Evolutionary conservation across 2,797 vertebrate genomes (phyloP).

Genomic region (Hippoglossus hippoglossus): DNA sequence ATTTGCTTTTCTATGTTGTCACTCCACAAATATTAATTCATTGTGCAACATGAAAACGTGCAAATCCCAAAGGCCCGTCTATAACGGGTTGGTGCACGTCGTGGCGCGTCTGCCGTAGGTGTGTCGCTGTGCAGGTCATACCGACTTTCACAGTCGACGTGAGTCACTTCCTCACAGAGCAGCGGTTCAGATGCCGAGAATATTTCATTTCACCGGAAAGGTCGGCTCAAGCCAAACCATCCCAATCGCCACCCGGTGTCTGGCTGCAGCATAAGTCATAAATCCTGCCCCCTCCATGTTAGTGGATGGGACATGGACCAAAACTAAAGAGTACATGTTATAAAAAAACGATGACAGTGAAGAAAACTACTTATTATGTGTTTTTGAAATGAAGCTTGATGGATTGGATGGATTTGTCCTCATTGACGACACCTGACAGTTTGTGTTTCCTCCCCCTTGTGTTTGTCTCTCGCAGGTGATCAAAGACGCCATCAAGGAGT

Average conservation of each 20-base stretch:
- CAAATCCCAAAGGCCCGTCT: neutral
- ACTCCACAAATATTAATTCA: constrained; percentile 11
- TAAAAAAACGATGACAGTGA: too few species aligned
- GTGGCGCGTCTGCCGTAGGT: constrained; percentile 20
- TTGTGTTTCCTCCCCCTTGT: neutral
- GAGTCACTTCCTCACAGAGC: constrained; percentile 59
- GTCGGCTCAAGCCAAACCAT: neutral
- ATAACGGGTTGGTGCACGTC: constrained; percentile 29
- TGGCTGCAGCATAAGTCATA: too few species aligned
- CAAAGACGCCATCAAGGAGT: constrained; percentile 92
- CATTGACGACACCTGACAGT: neutral
- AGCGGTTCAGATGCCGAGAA: neutral
- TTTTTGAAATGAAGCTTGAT: too few species aligned
- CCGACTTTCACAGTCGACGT: constrained; percentile 46
- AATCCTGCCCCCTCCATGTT: too few species aligned
- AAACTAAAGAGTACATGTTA: too few species aligned
- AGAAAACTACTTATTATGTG: too few species aligned
- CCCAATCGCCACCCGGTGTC: too few species aligned
- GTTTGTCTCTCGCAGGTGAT: constrained; percentile 85
- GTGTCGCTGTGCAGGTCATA: constrained; percentile 38
- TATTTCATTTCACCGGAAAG: constrained; percentile 29
- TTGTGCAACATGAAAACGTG: constrained; percentile 63
- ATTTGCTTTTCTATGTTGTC: constrained; percentile 35
- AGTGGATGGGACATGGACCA: too few species aligned
- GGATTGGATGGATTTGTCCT: too few species aligned